phyloP scores from a whole-genome alignment of 1,140 invertebrate species.

The Andrena cerasifolii region DNA sequence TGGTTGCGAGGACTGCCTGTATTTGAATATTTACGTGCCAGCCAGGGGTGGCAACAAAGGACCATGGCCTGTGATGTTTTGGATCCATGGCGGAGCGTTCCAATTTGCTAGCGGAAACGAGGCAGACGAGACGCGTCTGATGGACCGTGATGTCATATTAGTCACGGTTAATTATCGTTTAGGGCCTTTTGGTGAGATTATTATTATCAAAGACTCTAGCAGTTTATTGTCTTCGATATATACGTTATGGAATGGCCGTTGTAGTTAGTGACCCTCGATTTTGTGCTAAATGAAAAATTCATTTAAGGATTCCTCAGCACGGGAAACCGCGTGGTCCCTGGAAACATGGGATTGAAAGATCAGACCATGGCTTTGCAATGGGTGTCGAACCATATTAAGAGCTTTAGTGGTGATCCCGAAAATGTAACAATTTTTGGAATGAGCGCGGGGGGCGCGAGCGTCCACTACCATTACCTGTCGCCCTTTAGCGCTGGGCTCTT shows the following conservation, averaged over 20 bases:
- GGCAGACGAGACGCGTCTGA: slow-evolving; percentile 83
- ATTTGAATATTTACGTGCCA: slow-evolving; percentile 84
- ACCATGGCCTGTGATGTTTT: slow-evolving; percentile 75
- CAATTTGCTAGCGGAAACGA: slow-evolving; percentile 77
- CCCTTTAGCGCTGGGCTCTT: slow-evolving; percentile 74
- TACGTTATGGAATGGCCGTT: too few species aligned
- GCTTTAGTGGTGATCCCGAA: slow-evolving; percentile 82
- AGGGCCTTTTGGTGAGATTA: slow-evolving; percentile 82
- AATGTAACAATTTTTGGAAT: slow-evolving; percentile 82
- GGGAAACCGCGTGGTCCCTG: slow-evolving; percentile 82
- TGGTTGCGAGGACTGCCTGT: slow-evolving; percentile 84
- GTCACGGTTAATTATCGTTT: slow-evolving; percentile 86
- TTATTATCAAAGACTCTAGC: too few species aligned
- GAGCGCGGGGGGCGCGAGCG: slow-evolving; percentile 83
- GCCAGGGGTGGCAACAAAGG: slow-evolving; percentile 40
- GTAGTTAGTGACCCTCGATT: too few species aligned
- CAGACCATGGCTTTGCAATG: slow-evolving; percentile 84
- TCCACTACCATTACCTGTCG: slow-evolving; percentile 85
- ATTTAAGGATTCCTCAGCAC: slow-evolving; percentile 83
- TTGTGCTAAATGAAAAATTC: too few species aligned
- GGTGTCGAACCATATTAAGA: slow-evolving; percentile 83
- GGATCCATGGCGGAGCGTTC: slow-evolving; percentile 77
- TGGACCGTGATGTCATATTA: slow-evolving; percentile 85
- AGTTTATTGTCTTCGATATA: too few species aligned
- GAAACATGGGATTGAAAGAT: slow-evolving; percentile 86